These are phyloP conservation scores for Atherinosoma microstoma DNA, from an alignment of 2,797 vertebrate species.

Conservation along the genomic window DNA sequence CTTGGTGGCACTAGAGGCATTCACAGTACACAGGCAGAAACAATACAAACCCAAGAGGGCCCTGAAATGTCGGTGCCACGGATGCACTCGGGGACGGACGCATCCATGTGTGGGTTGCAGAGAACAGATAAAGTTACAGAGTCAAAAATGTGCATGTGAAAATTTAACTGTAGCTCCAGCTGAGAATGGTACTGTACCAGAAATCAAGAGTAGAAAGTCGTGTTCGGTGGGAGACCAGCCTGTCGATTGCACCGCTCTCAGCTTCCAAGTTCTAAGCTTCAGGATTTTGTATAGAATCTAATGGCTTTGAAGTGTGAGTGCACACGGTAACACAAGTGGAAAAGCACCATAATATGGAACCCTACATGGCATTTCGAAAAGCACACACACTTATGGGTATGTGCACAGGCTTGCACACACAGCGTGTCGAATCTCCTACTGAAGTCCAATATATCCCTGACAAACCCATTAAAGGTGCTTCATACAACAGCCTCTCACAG, in stretches of 20 bases:
- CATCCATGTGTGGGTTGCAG: slow-evolving; percentile 60
- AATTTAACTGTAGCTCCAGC: slow-evolving; percentile 67
- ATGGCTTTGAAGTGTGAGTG: slow-evolving; percentile 81
- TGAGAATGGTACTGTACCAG: slow-evolving; percentile 59
- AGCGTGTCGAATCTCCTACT: slow-evolving; percentile 67
- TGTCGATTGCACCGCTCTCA: slow-evolving; percentile 73
- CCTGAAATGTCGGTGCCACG: slow-evolving; percentile 36
- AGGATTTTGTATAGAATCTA: slow-evolving; percentile 79
- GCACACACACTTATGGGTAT: slow-evolving; percentile 50
- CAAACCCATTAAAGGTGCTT: slow-evolving; percentile 81
- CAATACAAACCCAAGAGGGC: slow-evolving; percentile 41
- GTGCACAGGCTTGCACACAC: slow-evolving; percentile 38
- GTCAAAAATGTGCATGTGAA: slow-evolving; percentile 61
- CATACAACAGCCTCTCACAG: slow-evolving; percentile 78
- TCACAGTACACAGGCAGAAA: slow-evolving; percentile 48
- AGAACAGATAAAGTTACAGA: slow-evolving; percentile 69
- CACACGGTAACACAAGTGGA: slow-evolving; percentile 74
- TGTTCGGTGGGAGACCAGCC: slow-evolving; percentile 68
- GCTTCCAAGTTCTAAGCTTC: slow-evolving; percentile 76
- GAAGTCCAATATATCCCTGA: slow-evolving; percentile 78
- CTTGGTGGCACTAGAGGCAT: slow-evolving; percentile 54
- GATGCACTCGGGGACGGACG: slow-evolving; percentile 34
- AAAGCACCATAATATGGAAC: slow-evolving; percentile 73
- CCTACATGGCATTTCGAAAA: slow-evolving; percentile 76
- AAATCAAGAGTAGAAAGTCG: slow-evolving; percentile 69